phyloP scores from a whole-genome alignment of 1,140 invertebrate species.

The Drosophila orena region DNA sequence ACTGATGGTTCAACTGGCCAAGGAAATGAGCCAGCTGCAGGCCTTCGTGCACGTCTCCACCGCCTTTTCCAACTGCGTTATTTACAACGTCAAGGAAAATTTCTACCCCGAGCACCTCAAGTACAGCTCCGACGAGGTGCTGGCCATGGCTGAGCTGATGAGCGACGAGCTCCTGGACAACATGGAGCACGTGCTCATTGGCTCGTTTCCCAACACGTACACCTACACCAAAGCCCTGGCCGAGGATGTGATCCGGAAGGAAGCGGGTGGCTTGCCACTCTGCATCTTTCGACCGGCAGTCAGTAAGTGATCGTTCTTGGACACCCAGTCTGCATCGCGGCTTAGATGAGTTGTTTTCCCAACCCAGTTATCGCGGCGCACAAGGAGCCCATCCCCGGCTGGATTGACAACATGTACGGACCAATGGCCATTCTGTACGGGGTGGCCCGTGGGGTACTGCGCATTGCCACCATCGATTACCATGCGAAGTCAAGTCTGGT shows the following conservation, averaged over 20 bases:
- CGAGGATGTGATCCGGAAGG: slow-evolving; percentile 89
- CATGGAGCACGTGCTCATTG: slow-evolving; percentile 89
- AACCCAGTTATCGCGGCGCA: slow-evolving; percentile 90
- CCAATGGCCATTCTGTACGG: slow-evolving; percentile 91
- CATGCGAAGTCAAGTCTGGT: slow-evolving; percentile 89
- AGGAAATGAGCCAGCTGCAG: slow-evolving; percentile 89
- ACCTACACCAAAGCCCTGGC: slow-evolving; percentile 92
- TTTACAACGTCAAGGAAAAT: slow-evolving; percentile 87
- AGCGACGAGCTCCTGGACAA: slow-evolving; percentile 87
- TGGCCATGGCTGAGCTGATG: slow-evolving; percentile 85
- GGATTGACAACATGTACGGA: slow-evolving; percentile 96
- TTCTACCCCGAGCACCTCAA: slow-evolving; percentile 89
- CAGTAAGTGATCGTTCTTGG: slow-evolving; percentile 84
- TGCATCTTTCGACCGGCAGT: slow-evolving; percentile 90
- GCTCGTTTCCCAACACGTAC: slow-evolving; percentile 92
- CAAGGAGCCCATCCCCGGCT: slow-evolving; percentile 89
- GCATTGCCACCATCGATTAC: slow-evolving; percentile 86
- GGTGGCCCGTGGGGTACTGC: slow-evolving; percentile 90
- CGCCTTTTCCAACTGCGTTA: slow-evolving; percentile 89
- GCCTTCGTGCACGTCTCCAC: slow-evolving; percentile 90
- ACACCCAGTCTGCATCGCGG: too few species aligned
- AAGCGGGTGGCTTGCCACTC: slow-evolving; percentile 88
- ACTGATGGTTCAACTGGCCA: slow-evolving; percentile 86
- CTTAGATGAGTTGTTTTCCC: neutral
- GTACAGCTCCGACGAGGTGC: slow-evolving; percentile 88